Base-by-base conservation (phyloP, 2,113 vertebrate species). In the Hydrolagus affinis region DNA sequence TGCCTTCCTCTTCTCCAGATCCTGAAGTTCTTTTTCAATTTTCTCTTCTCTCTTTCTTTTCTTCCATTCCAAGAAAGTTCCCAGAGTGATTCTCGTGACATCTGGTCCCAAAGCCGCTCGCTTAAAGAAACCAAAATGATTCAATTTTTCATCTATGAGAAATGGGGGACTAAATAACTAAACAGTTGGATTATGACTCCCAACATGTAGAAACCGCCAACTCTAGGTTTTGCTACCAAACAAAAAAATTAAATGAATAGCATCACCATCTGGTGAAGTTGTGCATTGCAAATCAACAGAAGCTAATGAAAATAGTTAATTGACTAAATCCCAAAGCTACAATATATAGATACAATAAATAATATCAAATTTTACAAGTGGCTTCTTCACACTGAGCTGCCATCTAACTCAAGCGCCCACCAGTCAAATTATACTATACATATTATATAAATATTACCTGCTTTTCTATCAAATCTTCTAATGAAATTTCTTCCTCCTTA, bases 11-110 rank as follows among this genome's bases (percentile, higher is more conserved):
- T 94, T 96, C 92, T 99, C 98, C 95, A 98, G 94, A 88, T 99
- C 97, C 91, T 97, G 94, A 21, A 92, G 93, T 23, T 94, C 94
- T 89, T 94, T 98, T 85, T 93, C 92, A 73, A 97, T 94, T 90
- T 97, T 98, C 87, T 99, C 97, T 95, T 98, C 95, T 95, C 97
- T 94, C 94, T 98, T 99, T 89, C 96, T 96, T 92, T 96, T 99
- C 89, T 99, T 99, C 98, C 98, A 99, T 0, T 96, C 95, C 90
- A 99, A 94, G 90, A 99, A 99, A 83, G 96, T 97, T 88, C 98
- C 98, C 94, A 99, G 91, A 56, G 98, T 99, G 91, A 99, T 98
- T 89, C 97, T 96, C 85, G 97, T 98, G 89, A 99, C 97, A 17
- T 97, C 95, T 89, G 90, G 59, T 87, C 98, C 98, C 87, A 99